Percentiles rank a stretch among this genome's conserved stretches.
phyloP scores from a whole-genome alignment of 2,113 vertebrate species.

The Epinephelus lanceolatus region DNA sequence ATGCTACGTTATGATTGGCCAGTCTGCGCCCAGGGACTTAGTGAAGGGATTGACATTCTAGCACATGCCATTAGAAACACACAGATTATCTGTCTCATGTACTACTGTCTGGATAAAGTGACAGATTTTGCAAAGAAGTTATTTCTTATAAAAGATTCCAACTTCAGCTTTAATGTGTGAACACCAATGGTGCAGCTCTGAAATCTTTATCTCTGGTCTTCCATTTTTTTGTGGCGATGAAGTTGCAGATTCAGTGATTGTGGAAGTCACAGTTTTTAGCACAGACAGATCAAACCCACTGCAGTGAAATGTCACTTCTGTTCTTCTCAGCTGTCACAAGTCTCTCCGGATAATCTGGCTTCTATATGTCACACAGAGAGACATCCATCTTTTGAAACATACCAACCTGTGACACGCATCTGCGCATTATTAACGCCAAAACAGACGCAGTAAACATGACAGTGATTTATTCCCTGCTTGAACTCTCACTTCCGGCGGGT shows the following conservation, averaged over 20 bases:
- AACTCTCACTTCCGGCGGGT: slow-evolving; percentile 3
- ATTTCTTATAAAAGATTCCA: too few relatives aligned
- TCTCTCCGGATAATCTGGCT: neutral
- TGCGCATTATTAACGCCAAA: neutral
- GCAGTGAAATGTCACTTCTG: neutral
- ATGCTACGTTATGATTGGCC: too few relatives aligned
- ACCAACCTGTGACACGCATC: slow-evolving; percentile 6
- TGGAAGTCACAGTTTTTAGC: neutral
- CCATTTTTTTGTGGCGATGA: neutral
- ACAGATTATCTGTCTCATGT: too few relatives aligned
- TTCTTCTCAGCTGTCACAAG: neutral
- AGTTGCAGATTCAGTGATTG: neutral
- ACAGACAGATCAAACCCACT: neutral
- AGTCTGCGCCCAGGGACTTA: too few relatives aligned
- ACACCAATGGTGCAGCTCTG: neutral
- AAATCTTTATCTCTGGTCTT: neutral
- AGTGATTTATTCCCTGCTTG: slow-evolving; percentile 4
- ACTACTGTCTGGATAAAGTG: too few relatives aligned
- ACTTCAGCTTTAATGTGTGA: too few relatives aligned
- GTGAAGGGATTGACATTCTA: too few relatives aligned
- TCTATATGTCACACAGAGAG: neutral
- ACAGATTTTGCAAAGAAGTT: too few relatives aligned
- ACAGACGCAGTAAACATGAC: slow-evolving; percentile 7
- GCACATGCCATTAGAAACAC: too few relatives aligned
- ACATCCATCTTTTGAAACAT: neutral